Base-by-base conservation (phyloP, 2,888 invertebrate species). In the Lasioglossum morio region DNA sequence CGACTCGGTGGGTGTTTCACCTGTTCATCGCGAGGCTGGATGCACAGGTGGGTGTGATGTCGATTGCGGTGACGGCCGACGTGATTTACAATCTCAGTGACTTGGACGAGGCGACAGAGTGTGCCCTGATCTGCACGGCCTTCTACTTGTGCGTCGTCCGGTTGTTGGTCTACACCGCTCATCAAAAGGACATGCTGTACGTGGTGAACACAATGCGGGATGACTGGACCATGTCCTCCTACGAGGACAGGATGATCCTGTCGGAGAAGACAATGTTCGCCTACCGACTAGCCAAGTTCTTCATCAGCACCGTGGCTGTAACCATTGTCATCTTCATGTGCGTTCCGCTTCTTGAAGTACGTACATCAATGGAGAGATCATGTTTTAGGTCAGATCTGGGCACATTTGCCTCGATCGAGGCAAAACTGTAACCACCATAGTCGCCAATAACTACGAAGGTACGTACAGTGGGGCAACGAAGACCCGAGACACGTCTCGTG, bases 91-190 rank as follows among this genome's bases (percentile, higher is more conserved):
- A 91, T 69, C 81, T 90, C 43, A 81, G 91, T 14, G 81, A 94
- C 70, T 83, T 95, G 79, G 91, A 92, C 76, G 92, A 93, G 48
- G 90, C 92, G 0, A 93, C 93, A 16, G 94, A 94, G 77, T 92
- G 93, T 80, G 90, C 90, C n/a, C 74, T 94, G 4, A 76, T 93
- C 34, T 84, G 83, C 27, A 89, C 90, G 0, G 92, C 92, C 0
- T 91, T 91, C 76, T 89, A 82, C 81, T 86, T 95, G 5, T 72
- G 87, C 23, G 4, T 92, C 2, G 69, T 94, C 34, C 92, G 94
- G 10, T 23, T 93, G 40, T 23, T 88, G 12, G 82, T 92, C 7
- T 93, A 92, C 69, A 78, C 88, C 43, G 37, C 82, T 2, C 88
- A 92, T 40, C 87, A 86, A 48, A 87, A 88, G 73, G 92, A 94